Base-by-base conservation (phyloP, 2,888 invertebrate species). In the Amphipoea oculea region DNA sequence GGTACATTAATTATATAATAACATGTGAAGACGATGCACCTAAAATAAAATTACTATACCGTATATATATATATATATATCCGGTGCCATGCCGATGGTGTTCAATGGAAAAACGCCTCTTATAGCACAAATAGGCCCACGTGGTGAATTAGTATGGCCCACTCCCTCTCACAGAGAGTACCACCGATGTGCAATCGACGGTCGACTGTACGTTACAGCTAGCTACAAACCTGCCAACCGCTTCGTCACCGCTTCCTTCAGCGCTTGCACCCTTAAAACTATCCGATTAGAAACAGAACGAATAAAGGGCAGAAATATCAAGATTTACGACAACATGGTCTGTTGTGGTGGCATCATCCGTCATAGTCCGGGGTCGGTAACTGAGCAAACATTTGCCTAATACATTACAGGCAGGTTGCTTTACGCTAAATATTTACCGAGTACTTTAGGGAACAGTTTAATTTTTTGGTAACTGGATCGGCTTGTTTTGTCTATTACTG, bases 201-300 rank as follows among this genome's bases (percentile, higher is more conserved):
- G 62, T 36, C 9, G 65, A 65, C 36, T 20, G 20, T 40, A 36
- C 20, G 20, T 65, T 65, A 40, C 11, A 65, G 20, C 20, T 40
- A 40, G 0, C 40, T 40, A 65, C 40, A 1, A 4, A 65, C 4
- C 40, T 23, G 40, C 11, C 65, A 40, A 40, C 65, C 20, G 20
- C 17, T 40, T 65, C 4, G 65, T 23, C 9, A 23, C 40, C 66
- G 78, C 72, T 66, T 4, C 9, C 36, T 85, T 75, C 29, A 45
- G 42, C n/a, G 81, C 85, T 79, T 73, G 75, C 11, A 82, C 82
- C 54, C 57, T 87, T 87, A 92, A 89, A 88, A 90, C 90, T 91
- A 94, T 94, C 94, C 87, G 92, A 94, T 94, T 90, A 89, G 82
- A 90, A 65, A 88, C 73, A 82, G 81, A 85, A 87, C 63, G 88